A percentile compares a stretch with the other conserved stretches of the same genome.
phyloP scores from a whole-genome alignment of 2,113 vertebrate species.

The Python bivittatus region DNA sequence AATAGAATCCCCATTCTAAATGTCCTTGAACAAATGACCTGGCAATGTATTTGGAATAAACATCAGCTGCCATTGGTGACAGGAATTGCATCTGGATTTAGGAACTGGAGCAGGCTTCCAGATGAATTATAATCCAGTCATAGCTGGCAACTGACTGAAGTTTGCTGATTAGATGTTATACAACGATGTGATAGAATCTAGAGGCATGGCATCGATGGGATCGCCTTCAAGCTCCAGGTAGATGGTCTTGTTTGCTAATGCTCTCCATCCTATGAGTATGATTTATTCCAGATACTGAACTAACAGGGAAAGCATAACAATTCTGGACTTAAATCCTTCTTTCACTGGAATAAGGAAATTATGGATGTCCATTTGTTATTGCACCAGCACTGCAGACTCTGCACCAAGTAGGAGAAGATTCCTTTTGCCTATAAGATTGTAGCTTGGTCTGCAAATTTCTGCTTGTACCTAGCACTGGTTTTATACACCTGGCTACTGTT shows the following conservation, averaged over 20 bases:
- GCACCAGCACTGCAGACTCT: not conserved
- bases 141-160: not conserved
- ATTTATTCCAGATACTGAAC: not conserved
- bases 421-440: not conserved
- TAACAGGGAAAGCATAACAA: not conserved
- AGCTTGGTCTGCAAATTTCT: not conserved
- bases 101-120: constrained; percentile 54
- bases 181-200: not conserved
- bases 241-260: not conserved
- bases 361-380: not conserved
- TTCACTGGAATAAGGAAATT: not conserved
- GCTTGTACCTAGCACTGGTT: not conserved
- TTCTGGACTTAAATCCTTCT: not conserved
- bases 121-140: constrained; percentile 50
- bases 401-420: too few species aligned
- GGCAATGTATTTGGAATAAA: constrained; percentile 56
- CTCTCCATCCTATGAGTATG: not conserved
- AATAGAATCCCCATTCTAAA: constrained; percentile 45
- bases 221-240: not conserved
- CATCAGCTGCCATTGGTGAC: constrained; percentile 47
- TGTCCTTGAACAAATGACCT: constrained; percentile 56
- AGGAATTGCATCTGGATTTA: constrained; percentile 44
- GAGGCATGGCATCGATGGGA: not conserved
- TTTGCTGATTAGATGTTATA: not conserved
- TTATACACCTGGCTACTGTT: not conserved